Evolutionary conservation across 2,113 vertebrate species (phyloP).

Genomic region (Girardinichthys multiradiatus): DNA sequence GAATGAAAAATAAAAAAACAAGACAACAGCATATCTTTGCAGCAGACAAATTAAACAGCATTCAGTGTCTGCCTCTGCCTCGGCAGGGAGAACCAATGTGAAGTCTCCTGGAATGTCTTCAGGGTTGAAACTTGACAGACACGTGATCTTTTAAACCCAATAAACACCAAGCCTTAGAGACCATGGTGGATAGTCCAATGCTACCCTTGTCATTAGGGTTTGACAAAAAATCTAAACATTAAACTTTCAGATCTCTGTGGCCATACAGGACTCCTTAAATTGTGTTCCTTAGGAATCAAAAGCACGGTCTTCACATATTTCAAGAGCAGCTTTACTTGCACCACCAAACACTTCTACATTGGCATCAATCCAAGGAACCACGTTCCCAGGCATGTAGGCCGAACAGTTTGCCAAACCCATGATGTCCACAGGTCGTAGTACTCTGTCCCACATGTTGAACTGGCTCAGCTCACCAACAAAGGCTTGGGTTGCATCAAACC

Average conservation of each 20-base stretch:
- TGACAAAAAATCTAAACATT: conserved; percentile 50
- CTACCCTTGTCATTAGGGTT: conserved; percentile 40
- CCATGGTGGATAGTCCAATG: conserved; percentile 33
- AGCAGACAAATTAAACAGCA: conserved; percentile 48
- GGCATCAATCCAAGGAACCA: conserved; percentile 95
- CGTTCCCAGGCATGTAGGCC: conserved; percentile 95
- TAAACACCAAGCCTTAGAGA: conserved; percentile 42
- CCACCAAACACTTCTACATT: conserved; percentile 95
- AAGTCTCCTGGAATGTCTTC: conserved; percentile 36
- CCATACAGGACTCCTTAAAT: conserved; percentile 1
- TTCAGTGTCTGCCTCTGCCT: conserved; percentile 38
- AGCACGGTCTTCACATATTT: conserved; percentile 93
- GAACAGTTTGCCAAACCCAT: conserved; percentile 95
- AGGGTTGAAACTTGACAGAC: conserved; percentile 25
- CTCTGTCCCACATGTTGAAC: conserved; percentile 99
- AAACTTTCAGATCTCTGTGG: conserved; percentile 36
- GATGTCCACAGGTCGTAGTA: conserved; percentile 91
- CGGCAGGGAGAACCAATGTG: conserved; percentile 13
- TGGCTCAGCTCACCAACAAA: conserved; percentile 98
- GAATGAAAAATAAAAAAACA: conserved; percentile 47
- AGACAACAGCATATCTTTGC: conserved; percentile 43
- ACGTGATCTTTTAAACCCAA: conserved; percentile 32
- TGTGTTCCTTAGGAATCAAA: conserved; percentile 88
- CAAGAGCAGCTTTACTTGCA: conserved; percentile 91
- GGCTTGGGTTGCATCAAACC: conserved; percentile 97